Conservation (phyloP, 2,888 invertebrate genomes). For the Apoderus coryli region DNA sequence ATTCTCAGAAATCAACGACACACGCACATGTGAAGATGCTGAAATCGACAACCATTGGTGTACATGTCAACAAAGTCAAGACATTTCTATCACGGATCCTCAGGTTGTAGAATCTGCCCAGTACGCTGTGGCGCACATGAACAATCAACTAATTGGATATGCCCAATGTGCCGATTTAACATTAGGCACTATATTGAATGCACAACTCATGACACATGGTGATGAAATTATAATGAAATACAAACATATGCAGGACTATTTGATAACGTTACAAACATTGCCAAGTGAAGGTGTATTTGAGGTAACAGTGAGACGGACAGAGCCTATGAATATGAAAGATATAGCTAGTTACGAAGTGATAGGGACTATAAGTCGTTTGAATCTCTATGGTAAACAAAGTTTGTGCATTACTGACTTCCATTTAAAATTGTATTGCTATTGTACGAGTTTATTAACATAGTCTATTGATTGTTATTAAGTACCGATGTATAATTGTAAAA, state of each 20-base stretch:
- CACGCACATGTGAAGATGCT: conserved; percentile 63
- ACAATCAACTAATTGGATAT: conserved; percentile 42
- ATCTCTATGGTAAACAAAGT: conserved; percentile 69
- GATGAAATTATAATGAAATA: conserved; percentile 27
- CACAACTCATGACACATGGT: conserved; percentile 43
- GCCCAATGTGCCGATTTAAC: conserved; percentile 50
- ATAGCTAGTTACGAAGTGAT: conserved; percentile 36
- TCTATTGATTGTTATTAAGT: too few relatives aligned
- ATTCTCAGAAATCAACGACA: conserved; percentile 54
- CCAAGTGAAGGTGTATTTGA: conserved; percentile 68
- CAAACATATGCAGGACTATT: conserved; percentile 39
- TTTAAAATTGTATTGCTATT: conserved; percentile 67
- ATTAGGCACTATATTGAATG: conserved; percentile 47
- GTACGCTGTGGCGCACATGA: conserved; percentile 49
- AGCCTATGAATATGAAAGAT: too few relatives aligned
- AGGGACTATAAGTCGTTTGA: conserved; percentile 64
- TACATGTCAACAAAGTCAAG: conserved; percentile 59
- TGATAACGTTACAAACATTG: conserved; percentile 44
- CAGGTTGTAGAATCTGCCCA: conserved; percentile 43
- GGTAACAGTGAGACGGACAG: conserved; percentile 48
- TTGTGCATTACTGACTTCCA: conserved; percentile 59
- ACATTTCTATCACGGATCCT: conserved; percentile 38
- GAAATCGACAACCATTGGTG: conserved; percentile 78
- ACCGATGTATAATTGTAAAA: too few relatives aligned
- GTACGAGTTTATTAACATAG: conserved; percentile 28